Conservation (phyloP, 2,797 vertebrate species). For the Trichosurus vulpecula region DNA sequence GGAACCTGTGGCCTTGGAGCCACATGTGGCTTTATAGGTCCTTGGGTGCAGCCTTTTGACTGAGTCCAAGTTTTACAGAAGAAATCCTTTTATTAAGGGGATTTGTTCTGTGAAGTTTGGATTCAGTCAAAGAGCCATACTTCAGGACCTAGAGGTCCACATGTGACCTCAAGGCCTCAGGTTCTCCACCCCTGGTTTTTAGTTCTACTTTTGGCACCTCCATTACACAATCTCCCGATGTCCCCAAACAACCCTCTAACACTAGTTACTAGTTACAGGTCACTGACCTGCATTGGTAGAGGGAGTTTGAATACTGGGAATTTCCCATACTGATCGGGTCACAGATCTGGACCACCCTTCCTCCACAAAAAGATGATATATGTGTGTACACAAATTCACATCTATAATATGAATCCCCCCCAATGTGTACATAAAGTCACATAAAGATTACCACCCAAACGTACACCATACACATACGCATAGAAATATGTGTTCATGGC, state of each 20-base stretch:
- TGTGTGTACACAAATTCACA: background rate
- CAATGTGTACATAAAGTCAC: background rate
- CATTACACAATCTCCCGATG: background rate
- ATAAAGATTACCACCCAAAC: background rate
- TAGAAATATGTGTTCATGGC: background rate
- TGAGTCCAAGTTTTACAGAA: no score
- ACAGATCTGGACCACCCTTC: background rate
- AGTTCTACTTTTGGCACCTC: background rate
- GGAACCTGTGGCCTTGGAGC: no score
- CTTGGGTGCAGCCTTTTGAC: no score
- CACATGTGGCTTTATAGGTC: no score
- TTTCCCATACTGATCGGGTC: no score
- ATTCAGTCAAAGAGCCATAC: no score
- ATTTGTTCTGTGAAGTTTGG: no score
- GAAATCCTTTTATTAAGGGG: no score
- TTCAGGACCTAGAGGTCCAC: no score
- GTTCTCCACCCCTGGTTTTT: background rate
- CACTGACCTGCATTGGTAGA: background rate
- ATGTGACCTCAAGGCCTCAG: no score
- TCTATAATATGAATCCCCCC: no score
- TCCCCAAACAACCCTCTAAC: background rate
- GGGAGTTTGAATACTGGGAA: background rate
- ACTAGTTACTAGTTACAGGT: background rate
- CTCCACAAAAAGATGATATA: background rate
- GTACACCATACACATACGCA: background rate